Percentiles rank a stretch among this genome's conserved stretches.
Evolutionary conservation across 2,113 vertebrate species (phyloP).

Genomic region (Arothron firmamentum): DNA sequence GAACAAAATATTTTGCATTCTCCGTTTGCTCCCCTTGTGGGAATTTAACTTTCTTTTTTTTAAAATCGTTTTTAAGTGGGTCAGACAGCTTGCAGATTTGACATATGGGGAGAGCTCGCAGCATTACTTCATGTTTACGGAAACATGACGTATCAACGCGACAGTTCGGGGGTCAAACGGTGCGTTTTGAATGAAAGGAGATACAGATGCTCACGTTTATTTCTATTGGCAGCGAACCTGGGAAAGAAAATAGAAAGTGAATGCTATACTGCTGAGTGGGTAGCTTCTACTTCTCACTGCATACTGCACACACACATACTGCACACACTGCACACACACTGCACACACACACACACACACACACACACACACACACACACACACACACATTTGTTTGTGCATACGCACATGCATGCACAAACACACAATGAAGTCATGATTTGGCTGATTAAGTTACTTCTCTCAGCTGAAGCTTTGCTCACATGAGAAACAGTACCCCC

Average conservation of each 20-base stretch:
- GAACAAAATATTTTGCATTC: slow-evolving; percentile 31
- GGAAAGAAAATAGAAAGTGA: slow-evolving; percentile 44
- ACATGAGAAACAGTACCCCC: slow-evolving; percentile 32
- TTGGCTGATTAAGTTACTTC: slow-evolving; percentile 59
- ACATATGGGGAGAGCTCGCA: slow-evolving; percentile 53
- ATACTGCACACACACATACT: slow-evolving; percentile 18
- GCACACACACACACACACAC: slow-evolving; percentile 4
- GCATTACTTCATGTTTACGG: slow-evolving; percentile 61
- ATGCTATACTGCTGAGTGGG: slow-evolving; percentile 35
- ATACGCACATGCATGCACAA: slow-evolving; percentile 7
- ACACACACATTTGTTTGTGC: slow-evolving; percentile 9
- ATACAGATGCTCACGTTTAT: slow-evolving; percentile 70
- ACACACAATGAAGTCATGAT: slow-evolving; percentile 62
- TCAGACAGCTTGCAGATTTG: slow-evolving; percentile 42
- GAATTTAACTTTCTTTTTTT: slow-evolving; percentile 19
- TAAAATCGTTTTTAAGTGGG: slow-evolving; percentile 36
- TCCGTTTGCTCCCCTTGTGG: slow-evolving; percentile 23
- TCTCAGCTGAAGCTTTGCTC: slow-evolving; percentile 49
- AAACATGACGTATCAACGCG: slow-evolving; percentile 50
- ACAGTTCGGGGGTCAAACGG: slow-evolving; percentile 46
- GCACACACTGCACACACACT: slow-evolving; percentile 21
- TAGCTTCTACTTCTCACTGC: slow-evolving; percentile 56
- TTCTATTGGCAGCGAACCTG: slow-evolving; percentile 60
- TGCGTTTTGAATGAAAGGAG: slow-evolving; percentile 59
- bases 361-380: slow-evolving; percentile 34